Evolutionary conservation across 2,888 invertebrate genomes (phyloP), one percentile per base, ranked within the genome.

Genomic region (Campopleginae sp.): DNA sequence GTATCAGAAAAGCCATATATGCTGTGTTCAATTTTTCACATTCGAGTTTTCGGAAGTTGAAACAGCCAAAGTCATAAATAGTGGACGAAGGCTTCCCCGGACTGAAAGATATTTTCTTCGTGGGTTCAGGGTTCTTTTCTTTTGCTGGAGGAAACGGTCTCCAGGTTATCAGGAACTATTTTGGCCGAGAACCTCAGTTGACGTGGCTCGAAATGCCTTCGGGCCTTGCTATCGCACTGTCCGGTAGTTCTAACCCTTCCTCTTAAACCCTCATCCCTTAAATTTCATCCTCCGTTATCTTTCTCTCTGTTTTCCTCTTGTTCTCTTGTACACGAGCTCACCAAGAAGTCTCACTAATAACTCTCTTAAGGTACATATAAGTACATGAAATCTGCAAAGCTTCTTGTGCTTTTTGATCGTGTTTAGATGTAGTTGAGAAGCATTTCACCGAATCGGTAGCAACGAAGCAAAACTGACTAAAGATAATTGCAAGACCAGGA

Each of bases 181-280:
- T 63, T 79, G 80, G 81, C 80, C 86, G 78, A 86, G 74, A 83
- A 77, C 70, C 68, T 82, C 79, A 70, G 78, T 78, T 78, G 66
- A 66, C 71, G 74, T 89, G 88, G 89, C 90, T 87, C 86, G 87
- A 86, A 77, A 72, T 66, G 72, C 72, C 80, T 74, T 68, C 66
- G 51, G 87, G 89, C 88, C 87, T 88, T 87, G 88, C 91, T 93
- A 93, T 93, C 93, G 91, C 91, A 83, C 87, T 90, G 91, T 90
- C 91, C 92, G 91, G 89, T 86, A 90, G 90, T 89, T 89, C 89
- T 78, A 77, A 91, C 91, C 74, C 77, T 78, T 80, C 38, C 80
- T 80, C 72, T 72, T 68, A 66, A 72, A 58, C 54, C 46, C 68
- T 89, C 87, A 54, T 54, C 54, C 23, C 54, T 54, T 54, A 8